Evolutionary conservation across 2,113 vertebrate species (phyloP).

Genomic region (Ranitomeya variabilis): DNA sequence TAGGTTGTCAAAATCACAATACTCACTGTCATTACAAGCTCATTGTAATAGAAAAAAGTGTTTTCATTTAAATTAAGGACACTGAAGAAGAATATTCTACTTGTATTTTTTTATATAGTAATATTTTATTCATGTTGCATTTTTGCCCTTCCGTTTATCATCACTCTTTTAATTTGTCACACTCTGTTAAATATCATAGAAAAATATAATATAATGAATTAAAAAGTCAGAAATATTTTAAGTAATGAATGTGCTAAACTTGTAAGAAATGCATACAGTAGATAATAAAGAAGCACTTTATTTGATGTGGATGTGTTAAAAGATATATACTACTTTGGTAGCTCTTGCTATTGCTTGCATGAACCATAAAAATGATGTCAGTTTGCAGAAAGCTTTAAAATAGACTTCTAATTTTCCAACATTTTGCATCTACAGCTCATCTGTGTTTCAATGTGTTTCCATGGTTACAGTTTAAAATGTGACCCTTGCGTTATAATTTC

Average conservation of each 20-base stretch:
- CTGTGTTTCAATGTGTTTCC: neutral
- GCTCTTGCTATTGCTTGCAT: neutral
- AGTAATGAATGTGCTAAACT: neutral
- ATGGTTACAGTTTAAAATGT: neutral
- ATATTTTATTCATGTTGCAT: neutral
- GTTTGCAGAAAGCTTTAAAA: neutral
- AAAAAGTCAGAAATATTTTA: neutral
- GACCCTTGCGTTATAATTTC: no score
- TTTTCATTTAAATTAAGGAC: slow-evolving; percentile 19
- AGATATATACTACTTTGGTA: neutral
- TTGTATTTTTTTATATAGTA: neutral
- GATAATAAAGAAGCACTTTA: neutral
- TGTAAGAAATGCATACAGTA: neutral
- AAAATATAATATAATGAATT: neutral
- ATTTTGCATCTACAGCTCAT: neutral
- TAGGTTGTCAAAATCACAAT: slow-evolving; percentile 42
- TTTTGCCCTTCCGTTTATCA: neutral
- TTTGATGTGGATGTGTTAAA: neutral
- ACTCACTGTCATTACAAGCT: slow-evolving; percentile 25
- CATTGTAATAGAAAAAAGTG: neutral
- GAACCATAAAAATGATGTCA: neutral
- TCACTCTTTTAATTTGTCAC: neutral
- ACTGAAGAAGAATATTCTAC: neutral
- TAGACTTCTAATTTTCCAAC: neutral
- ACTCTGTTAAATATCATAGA: neutral